Percentiles rank a stretch among this genome's conserved stretches.
Conservation (phyloP, 1,140 invertebrate species). For the Arctopsyche grandis region DNA sequence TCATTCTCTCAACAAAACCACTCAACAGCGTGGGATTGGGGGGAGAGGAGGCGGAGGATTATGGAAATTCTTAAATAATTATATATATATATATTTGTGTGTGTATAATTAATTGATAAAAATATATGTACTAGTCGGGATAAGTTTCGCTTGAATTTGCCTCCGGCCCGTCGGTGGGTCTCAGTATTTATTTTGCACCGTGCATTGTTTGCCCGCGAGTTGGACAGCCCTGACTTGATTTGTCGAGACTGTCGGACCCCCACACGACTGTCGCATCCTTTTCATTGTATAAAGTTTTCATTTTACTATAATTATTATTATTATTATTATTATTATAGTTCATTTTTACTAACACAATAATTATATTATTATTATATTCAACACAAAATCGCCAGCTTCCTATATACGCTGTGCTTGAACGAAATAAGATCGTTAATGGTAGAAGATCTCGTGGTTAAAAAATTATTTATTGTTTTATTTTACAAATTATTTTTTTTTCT, state of each 20-base stretch:
- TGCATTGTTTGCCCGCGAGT: background rate
- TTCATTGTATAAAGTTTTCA: conserved; percentile 52
- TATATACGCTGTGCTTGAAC: conserved; percentile 50
- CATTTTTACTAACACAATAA: conserved; percentile 45
- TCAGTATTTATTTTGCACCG: background rate
- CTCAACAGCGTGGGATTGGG: background rate
- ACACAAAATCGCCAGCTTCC: conserved; percentile 23
- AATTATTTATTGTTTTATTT: conserved; percentile 27
- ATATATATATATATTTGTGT: background rate
- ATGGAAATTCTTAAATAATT: conserved; percentile 18
- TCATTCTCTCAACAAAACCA: background rate
- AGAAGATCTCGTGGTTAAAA: conserved; percentile 49
- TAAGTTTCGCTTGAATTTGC: conserved; percentile 30
- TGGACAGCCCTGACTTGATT: background rate
- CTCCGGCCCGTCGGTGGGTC: background rate
- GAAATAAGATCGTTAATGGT: conserved; percentile 38
- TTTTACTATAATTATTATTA: conserved; percentile 48
- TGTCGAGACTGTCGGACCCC: conserved; percentile 25
- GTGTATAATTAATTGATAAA: conserved; percentile 3
- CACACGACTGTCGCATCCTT: conserved; percentile 50
- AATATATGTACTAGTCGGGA: conserved; percentile 24
- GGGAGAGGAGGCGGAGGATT: background rate
- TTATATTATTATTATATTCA: conserved; percentile 35
- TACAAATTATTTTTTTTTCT: background rate
- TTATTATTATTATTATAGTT: conserved; percentile 39